A percentile compares a stretch with the other conserved stretches of the same genome.
Evolutionary conservation across 1,140 invertebrate species (phyloP).

Genomic region (Spodoptera litura): DNA sequence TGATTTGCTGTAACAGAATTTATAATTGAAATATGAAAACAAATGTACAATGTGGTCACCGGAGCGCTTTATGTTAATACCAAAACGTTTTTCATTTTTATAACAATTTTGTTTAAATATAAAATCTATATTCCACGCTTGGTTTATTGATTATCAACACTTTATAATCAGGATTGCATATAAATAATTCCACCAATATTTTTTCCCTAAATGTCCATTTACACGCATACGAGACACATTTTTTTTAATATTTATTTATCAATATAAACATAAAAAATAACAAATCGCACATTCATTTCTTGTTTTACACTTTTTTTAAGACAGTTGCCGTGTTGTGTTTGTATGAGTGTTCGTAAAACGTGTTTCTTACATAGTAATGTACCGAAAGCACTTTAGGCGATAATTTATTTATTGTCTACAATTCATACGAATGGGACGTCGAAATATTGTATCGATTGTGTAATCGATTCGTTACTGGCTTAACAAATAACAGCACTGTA

Average conservation of each 20-base stretch:
- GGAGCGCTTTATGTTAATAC: conserved; percentile 28
- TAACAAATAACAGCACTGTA: conserved; percentile 23
- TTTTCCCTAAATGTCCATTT: conserved; percentile 46
- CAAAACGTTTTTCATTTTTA: conserved; percentile 48
- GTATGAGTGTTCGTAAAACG: conserved; percentile 40
- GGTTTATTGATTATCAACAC: conserved; percentile 42
- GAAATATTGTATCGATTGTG: conserved; percentile 23
- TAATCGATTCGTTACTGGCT: conserved; percentile 34
- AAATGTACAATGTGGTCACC: conserved; percentile 67
- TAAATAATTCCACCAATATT: conserved; percentile 50
- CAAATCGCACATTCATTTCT: conserved; percentile 69
- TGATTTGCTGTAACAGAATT: conserved; percentile 66
- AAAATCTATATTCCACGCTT: conserved; percentile 45
- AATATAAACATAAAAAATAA: conserved; percentile 83
- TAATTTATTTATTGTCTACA: conserved; percentile 57
- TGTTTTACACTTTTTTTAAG: conserved; percentile 67
- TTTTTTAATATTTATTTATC: conserved; percentile 61
- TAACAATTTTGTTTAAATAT: conserved; percentile 49
- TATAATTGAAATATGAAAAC: conserved; percentile 64
- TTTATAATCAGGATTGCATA: conserved; percentile 42
- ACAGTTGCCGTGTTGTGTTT: conserved; percentile 67
- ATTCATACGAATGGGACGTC: conserved; percentile 26
- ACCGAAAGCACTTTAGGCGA: conserved; percentile 36
- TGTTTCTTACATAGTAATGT: conserved; percentile 38
- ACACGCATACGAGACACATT: conserved; percentile 63